Base-by-base conservation (phyloP, 2,888 invertebrate genomes). In the Magallana nippona region DNA sequence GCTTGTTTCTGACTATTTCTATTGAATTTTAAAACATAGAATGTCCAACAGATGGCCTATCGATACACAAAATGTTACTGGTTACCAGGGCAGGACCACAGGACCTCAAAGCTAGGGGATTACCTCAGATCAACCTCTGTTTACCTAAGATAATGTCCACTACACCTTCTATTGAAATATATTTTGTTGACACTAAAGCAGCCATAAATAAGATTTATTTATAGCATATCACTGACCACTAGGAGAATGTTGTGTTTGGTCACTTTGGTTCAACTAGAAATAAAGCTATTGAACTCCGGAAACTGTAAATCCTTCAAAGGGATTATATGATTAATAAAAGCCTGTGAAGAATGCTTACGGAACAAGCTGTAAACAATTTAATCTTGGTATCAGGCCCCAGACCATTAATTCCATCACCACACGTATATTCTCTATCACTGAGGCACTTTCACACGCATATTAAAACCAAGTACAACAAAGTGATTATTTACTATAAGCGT, bases 261-360 rank as follows among this genome's bases (percentile, higher is more conserved):
- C 71, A 71, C 71, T 27, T 71, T 71, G 71, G 15, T 71, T 32
- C 71, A 27, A 15, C 32, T 27, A 32, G 10, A 71, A 71, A 27
- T 15, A 71, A 71, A 71, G 22, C 27, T 27, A 27, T 22, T 71
- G 11, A 71, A 71, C 71, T 27, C 22, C 13, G 15, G 71, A 71
- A 27, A 27, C 27, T 27, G 15, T 15, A 22, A 71, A 71, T 71
- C 27, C 15, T 27, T 71, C 71, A 71, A 71, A 71, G 27, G 27
- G 71, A 71, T 71, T 71, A 71, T 71, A 71, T 71, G 71, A 71
- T 71, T 71, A 71, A 22, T 71, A 71, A 71, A 71, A 71, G 13
- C 27, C 71, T 71, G 27, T 27, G 13, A 27, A 27, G 71, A 71
- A 71, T 19, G 19, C 44, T 44, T 44, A 44, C 44, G 44, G 44